Evolutionary conservation across 2,888 invertebrate genomes (phyloP).

Genomic region (Aphodius sticticus): DNA sequence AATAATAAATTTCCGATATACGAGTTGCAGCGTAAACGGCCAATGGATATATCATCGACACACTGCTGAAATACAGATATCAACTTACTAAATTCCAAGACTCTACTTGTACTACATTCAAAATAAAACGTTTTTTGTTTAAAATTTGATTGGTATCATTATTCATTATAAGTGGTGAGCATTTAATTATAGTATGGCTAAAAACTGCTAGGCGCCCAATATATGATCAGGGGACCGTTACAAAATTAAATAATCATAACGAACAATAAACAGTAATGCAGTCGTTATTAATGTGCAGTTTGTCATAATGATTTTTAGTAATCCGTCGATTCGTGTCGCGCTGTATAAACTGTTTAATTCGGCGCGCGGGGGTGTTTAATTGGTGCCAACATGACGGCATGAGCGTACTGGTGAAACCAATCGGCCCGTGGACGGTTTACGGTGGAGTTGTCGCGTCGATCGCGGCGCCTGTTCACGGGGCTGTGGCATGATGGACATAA

Average conservation of each 20-base stretch:
- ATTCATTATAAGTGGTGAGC: too few relatives aligned
- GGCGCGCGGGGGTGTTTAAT: constrained; percentile 12
- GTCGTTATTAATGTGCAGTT: neutral
- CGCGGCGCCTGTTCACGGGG: constrained; percentile 37
- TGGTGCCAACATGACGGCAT: constrained; percentile 20
- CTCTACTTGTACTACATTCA: too few relatives aligned
- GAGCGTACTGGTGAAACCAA: constrained; percentile 22
- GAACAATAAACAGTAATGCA: neutral
- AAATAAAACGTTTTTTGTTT: too few relatives aligned
- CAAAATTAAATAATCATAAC: neutral
- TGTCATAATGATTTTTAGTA: neutral
- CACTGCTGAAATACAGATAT: too few relatives aligned
- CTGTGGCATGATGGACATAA: constrained; percentile 34
- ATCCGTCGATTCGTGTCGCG: neutral
- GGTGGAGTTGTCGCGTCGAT: constrained; percentile 38
- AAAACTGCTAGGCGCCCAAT: too few relatives aligned
- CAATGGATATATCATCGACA: too few relatives aligned
- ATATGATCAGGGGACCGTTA: too few relatives aligned
- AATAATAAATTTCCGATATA: too few relatives aligned
- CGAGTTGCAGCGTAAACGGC: too few relatives aligned
- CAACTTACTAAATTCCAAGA: too few relatives aligned
- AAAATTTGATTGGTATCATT: too few relatives aligned
- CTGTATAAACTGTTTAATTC: neutral
- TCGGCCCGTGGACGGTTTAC: constrained; percentile 32
- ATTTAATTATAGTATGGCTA: too few relatives aligned